Percentiles rank a stretch among this genome's conserved stretches.
These are phyloP conservation scores for Collichthys lucidus DNA, from an alignment of 2,113 vertebrate genomes.

Conservation along the genomic window DNA sequence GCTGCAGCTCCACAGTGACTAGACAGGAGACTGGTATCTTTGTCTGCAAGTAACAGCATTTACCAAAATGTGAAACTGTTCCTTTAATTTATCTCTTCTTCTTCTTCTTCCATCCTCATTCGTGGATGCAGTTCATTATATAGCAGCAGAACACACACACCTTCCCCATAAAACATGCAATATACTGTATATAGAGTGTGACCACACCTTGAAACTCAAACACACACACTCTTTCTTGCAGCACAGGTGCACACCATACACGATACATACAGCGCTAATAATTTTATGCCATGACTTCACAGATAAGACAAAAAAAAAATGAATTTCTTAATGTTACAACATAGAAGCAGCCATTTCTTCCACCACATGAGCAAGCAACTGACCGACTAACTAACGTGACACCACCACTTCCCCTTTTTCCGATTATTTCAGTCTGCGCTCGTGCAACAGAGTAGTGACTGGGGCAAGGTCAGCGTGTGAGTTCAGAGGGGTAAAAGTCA, in stretches of 20 bases:
- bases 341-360: constrained; percentile 16
- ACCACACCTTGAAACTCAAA: constrained; percentile 54
- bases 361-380: constrained; percentile 50
- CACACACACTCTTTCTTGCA: constrained; percentile 6
- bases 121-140: not conserved
- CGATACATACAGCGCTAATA: not conserved
- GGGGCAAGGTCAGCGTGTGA: constrained; percentile 35
- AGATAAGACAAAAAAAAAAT: not conserved
- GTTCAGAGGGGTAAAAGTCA: constrained; percentile 48
- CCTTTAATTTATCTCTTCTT: not conserved
- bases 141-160: not conserved
- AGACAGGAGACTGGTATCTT: not conserved
- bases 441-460: constrained; percentile 23
- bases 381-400: constrained; percentile 41
- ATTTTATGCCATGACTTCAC: not conserved
- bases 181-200: constrained; percentile 1
- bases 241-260: not conserved
- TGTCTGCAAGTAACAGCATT: not conserved
- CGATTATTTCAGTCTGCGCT: constrained; percentile 66
- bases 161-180: not conserved
- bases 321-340: not conserved
- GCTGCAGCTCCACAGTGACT: not conserved
- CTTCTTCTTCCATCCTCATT: not conserved
- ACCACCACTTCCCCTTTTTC: constrained; percentile 70
- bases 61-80: not conserved